Conservation (phyloP, 1,140 invertebrate genomes). For the Hycleus cichorii region DNA sequence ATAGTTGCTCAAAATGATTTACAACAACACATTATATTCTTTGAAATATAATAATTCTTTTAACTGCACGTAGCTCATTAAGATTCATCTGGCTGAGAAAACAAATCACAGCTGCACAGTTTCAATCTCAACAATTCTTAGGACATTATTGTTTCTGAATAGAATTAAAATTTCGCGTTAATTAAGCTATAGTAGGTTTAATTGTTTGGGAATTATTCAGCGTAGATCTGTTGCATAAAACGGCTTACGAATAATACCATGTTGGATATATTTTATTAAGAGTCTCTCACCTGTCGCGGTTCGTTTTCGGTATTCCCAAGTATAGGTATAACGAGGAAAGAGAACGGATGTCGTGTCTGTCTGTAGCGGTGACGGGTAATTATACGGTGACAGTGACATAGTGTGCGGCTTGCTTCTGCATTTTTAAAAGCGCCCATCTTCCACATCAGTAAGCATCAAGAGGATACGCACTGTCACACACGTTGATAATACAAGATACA, state of each 20-base stretch:
- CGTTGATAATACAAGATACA: no score
- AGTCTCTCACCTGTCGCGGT: conserved; percentile 33
- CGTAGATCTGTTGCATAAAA: conserved; percentile 20
- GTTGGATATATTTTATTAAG: conserved; percentile 34
- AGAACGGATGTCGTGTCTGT: conserved; percentile 37
- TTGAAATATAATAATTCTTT: no score
- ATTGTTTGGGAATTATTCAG: no score
- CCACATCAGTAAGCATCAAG: background rate
- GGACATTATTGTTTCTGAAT: no score
- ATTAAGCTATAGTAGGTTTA: no score
- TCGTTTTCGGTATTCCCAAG: conserved; percentile 35
- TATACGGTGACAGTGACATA: conserved; percentile 41
- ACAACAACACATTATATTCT: no score
- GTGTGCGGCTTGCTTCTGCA: conserved; percentile 35
- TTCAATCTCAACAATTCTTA: no score
- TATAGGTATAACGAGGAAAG: conserved; percentile 27
- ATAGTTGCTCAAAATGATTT: no score
- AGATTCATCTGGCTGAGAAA: no score
- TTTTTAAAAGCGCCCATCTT: conserved; percentile 30
- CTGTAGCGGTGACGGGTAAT: conserved; percentile 38
- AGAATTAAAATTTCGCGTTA: no score
- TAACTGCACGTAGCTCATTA: no score
- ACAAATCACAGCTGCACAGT: background rate
- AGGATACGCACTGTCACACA: no score
- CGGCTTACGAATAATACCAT: conserved; percentile 25